Evolutionary conservation across 2,888 invertebrate species (phyloP).

Genomic region (Acanthoscelides obtectus): DNA sequence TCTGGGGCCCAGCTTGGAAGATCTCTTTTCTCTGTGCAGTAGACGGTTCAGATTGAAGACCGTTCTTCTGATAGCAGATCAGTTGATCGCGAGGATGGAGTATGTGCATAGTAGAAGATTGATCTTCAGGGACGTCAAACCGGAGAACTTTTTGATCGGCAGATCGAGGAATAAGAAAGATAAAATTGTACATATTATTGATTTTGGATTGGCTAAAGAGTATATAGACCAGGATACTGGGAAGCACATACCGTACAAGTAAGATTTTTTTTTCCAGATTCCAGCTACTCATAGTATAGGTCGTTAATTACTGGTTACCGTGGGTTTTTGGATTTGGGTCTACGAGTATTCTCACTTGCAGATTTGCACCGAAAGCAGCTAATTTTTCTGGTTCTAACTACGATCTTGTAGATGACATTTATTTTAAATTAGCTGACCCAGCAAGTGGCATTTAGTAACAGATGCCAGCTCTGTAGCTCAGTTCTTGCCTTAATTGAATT

Average conservation of each 20-base stretch:
- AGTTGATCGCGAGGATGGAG: slow-evolving; percentile 90
- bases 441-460: too few species aligned
- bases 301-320: too few species aligned
- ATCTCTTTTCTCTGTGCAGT: slow-evolving; percentile 68
- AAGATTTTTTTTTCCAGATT: too few species aligned
- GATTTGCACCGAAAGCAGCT: too few species aligned
- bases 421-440: too few species aligned
- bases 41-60: slow-evolving; percentile 68
- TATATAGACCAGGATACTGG: slow-evolving; percentile 99
- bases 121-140: slow-evolving; percentile 99
- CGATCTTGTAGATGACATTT: too few species aligned
- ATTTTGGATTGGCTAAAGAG: slow-evolving; percentile 99
- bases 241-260: slow-evolving; percentile 96
- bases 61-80: slow-evolving; percentile 67
- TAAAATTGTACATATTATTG: slow-evolving; percentile 99
- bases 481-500: too few species aligned
- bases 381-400: too few species aligned
- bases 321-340: too few species aligned
- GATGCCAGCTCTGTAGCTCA: too few species aligned
- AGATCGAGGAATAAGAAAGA: slow-evolving; percentile 95
- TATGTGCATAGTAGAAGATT: slow-evolving; percentile 98
- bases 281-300: too few species aligned
- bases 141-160: slow-evolving; percentile 99
- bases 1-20: slow-evolving; percentile 68
- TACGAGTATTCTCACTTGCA: too few species aligned